Percentiles rank a stretch among this genome's conserved stretches.
phyloP scores from a whole-genome alignment of 2,888 invertebrate genomes.

The Adelognathus sp. region DNA sequence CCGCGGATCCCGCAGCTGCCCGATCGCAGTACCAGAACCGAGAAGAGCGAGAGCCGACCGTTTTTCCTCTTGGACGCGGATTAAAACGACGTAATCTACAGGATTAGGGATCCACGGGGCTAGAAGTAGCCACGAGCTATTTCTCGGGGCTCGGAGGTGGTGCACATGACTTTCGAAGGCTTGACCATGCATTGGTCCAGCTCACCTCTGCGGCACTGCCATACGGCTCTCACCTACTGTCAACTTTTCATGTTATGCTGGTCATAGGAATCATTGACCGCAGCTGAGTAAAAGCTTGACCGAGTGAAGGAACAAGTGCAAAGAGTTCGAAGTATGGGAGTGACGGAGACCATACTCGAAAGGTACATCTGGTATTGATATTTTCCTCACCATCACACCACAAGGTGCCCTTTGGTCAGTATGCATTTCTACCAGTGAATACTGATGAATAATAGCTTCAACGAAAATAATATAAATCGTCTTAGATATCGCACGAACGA shows the following conservation, averaged over 20 bases:
- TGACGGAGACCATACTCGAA: no score
- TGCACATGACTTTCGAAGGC: constrained; percentile 57
- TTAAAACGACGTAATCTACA: constrained; percentile 63
- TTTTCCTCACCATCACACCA: no score
- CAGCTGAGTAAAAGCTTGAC: no score
- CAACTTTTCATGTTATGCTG: neutral
- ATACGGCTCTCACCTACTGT: neutral
- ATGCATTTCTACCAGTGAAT: no score
- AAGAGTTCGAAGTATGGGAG: no score
- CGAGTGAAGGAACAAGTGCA: no score
- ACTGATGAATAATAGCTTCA: no score
- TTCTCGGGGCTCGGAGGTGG: constrained; percentile 42
- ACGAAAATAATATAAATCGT: no score
- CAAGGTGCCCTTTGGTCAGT: no score
- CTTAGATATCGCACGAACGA: no score
- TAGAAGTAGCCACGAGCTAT: constrained; percentile 39
- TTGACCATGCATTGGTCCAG: constrained; percentile 51
- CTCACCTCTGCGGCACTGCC: constrained; percentile 23
- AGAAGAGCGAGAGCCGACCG: constrained; percentile 17
- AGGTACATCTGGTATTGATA: no score
- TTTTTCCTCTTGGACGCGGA: constrained; percentile 57
- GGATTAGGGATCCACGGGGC: constrained; percentile 58
- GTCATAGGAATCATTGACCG: constrained; percentile 9
- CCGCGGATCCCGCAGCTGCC: constrained; percentile 60
- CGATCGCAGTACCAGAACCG: constrained; percentile 27